These are phyloP conservation scores for Charanyca ferruginea DNA, from an alignment of 2,888 invertebrate species.

Conservation along the genomic window DNA sequence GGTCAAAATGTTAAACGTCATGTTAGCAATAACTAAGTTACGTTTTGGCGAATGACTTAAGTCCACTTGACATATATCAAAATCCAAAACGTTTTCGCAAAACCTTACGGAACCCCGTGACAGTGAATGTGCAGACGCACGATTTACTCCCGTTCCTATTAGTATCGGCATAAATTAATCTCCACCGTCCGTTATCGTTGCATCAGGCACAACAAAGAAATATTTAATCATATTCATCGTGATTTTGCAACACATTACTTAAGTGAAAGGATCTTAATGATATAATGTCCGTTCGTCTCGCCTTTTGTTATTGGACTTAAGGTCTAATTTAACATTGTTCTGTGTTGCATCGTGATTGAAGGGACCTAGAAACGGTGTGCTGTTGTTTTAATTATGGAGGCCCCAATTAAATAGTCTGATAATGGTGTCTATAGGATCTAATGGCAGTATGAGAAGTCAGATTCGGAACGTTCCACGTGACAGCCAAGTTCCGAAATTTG, in stretches of 20 bases:
- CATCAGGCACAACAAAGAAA: constrained; percentile 62
- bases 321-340: constrained; percentile 39
- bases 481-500: neutral
- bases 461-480: neutral
- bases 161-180: constrained; percentile 69
- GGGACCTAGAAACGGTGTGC: constrained; percentile 47
- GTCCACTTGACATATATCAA: too few species aligned
- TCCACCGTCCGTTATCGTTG: constrained; percentile 56
- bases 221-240: constrained; percentile 61
- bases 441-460: neutral
- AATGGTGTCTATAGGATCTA: neutral
- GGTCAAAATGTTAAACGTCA: too few species aligned
- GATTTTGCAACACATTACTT: constrained; percentile 61
- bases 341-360: constrained; percentile 42
- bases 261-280: constrained; percentile 65
- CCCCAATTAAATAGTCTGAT: constrained; percentile 4
- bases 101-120: constrained; percentile 39
- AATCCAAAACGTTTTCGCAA: neutral
- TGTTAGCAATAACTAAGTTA: too few species aligned
- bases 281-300: constrained; percentile 44
- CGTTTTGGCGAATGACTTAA: too few species aligned
- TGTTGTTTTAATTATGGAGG: neutral
- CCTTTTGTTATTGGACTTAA: constrained; percentile 30
- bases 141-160: constrained; percentile 55
- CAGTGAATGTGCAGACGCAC: constrained; percentile 45